A percentile compares a stretch with the other conserved stretches of the same genome.
Evolutionary conservation across 1,140 invertebrate genomes (phyloP).

Genomic region (Scaptodrosophila lebanonensis): DNA sequence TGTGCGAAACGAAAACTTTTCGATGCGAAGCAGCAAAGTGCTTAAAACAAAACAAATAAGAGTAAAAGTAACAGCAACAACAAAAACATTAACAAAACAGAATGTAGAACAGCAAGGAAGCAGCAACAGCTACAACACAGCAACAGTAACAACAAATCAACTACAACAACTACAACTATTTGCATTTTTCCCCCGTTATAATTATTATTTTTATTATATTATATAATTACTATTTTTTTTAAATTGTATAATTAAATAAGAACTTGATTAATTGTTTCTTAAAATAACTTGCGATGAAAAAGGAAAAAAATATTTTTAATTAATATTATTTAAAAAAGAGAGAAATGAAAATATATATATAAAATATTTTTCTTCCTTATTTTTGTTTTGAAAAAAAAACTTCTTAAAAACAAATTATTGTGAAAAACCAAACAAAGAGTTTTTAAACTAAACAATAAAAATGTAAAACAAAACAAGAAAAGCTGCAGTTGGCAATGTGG

Average conservation of each 20-base stretch:
- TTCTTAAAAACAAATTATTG: slow-evolving; percentile 55
- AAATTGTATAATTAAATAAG: slow-evolving; percentile 72
- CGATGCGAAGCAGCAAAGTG: neutral
- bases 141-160: slow-evolving; percentile 28
- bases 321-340: slow-evolving; percentile 35
- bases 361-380: slow-evolving; percentile 68
- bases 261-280: slow-evolving; percentile 70
- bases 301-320: slow-evolving; percentile 47
- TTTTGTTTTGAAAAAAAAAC: slow-evolving; percentile 61
- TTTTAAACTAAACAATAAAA: slow-evolving; percentile 74
- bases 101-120: slow-evolving; percentile 15
- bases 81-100: slow-evolving; percentile 13
- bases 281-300: slow-evolving; percentile 63
- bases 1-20: slow-evolving; percentile 21
- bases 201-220: slow-evolving; percentile 73
- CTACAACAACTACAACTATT: slow-evolving; percentile 44
- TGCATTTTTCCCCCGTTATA: slow-evolving; percentile 70
- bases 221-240: slow-evolving; percentile 73
- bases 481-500: no score
- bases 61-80: slow-evolving; percentile 23
- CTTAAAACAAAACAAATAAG: slow-evolving; percentile 22
- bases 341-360: slow-evolving; percentile 54
- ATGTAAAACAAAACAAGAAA: slow-evolving; percentile 59
- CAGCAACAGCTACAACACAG: slow-evolving; percentile 10
- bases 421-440: slow-evolving; percentile 71